These are phyloP conservation scores for Mohoua ochrocephala DNA, from an alignment of 2,113 vertebrate genomes.

Conservation along the genomic window DNA sequence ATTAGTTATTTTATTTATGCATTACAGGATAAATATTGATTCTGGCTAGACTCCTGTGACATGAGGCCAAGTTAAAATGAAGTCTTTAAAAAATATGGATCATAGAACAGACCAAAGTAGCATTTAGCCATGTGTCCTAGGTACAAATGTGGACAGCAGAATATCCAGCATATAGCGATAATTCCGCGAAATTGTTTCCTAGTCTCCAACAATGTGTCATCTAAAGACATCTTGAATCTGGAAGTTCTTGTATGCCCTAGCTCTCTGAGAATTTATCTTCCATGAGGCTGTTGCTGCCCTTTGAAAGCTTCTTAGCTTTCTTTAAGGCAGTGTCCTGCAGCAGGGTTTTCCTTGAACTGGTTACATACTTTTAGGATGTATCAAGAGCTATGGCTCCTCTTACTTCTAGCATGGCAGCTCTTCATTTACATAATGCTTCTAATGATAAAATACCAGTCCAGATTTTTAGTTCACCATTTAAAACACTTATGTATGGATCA, in stretches of 20 bases:
- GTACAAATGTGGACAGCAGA: background rate
- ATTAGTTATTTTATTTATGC: background rate
- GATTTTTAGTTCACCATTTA: background rate
- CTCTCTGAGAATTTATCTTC: background rate
- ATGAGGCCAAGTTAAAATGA: background rate
- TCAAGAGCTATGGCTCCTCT: background rate
- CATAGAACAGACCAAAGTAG: background rate
- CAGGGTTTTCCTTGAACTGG: background rate
- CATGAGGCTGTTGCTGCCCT: background rate
- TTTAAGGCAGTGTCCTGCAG: background rate
- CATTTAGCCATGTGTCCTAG: background rate
- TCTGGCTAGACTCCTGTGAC: background rate
- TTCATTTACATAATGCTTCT: background rate
- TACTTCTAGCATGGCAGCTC: background rate
- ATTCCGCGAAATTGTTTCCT: background rate
- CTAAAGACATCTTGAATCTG: background rate
- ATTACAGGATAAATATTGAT: conserved; percentile 10
- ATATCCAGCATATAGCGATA: background rate
- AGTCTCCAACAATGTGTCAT: background rate
- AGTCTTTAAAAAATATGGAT: background rate
- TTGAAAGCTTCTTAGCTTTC: background rate
- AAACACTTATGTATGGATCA: background rate
- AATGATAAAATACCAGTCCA: background rate
- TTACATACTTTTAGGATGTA: background rate
- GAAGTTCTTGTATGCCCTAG: background rate